These are phyloP conservation scores for Mormyrus hasselquistii DNA, from an alignment of 2,797 vertebrate genomes.

Conservation along the genomic window DNA sequence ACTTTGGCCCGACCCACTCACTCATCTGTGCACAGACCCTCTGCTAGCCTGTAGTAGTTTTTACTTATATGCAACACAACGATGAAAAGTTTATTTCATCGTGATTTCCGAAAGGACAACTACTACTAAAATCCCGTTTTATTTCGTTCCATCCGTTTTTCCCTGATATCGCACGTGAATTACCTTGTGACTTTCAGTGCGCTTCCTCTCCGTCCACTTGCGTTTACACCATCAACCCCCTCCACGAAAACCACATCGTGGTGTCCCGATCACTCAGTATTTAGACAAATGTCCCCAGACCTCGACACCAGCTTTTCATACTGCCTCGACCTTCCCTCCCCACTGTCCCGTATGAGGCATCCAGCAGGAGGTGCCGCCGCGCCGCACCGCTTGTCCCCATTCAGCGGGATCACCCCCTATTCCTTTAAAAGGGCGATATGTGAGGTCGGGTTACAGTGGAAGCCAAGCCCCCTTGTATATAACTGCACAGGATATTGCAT, in stretches of 20 bases:
- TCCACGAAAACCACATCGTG: slow-evolving; percentile 37
- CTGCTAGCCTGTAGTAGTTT: neutral
- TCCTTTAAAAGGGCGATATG: slow-evolving; percentile 66
- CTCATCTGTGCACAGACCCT: neutral
- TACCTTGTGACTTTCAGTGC: slow-evolving; percentile 56
- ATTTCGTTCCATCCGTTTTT: neutral
- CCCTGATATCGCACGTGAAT: slow-evolving; percentile 7
- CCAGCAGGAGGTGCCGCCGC: slow-evolving; percentile 32
- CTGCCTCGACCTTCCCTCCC: slow-evolving; percentile 21
- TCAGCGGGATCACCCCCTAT: slow-evolving; percentile 64
- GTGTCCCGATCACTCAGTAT: slow-evolving; percentile 32
- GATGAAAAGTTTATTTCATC: neutral
- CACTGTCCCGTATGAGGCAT: slow-evolving; percentile 36
- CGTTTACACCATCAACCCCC: slow-evolving; percentile 43
- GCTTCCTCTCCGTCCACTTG: slow-evolving; percentile 30
- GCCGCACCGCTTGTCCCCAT: slow-evolving; percentile 44
- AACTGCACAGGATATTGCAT: slow-evolving; percentile 56
- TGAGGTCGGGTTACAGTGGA: slow-evolving; percentile 58
- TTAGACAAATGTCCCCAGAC: slow-evolving; percentile 22
- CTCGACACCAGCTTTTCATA: slow-evolving; percentile 17
- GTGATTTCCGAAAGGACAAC: neutral
- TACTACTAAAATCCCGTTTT: neutral
- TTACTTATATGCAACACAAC: neutral
- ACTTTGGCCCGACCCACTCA: neutral
- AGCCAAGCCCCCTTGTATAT: slow-evolving; percentile 45